Base-by-base conservation (phyloP, 2,797 vertebrate genomes). In the Furcifer pardalis region DNA sequence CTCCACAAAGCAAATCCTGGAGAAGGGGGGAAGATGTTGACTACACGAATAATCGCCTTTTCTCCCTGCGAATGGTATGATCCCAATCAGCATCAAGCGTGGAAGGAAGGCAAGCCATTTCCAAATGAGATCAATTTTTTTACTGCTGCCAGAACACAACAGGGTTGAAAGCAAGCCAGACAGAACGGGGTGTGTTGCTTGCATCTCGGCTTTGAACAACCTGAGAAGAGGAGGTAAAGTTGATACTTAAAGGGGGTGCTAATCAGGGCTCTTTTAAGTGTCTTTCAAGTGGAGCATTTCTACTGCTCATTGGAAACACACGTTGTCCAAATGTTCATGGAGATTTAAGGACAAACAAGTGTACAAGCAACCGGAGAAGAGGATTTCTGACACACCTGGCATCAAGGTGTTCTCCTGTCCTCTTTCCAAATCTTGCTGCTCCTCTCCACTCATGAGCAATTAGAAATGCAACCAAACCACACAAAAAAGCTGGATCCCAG, bases 151-250 rank as follows among this genome's bases (percentile, higher is more conserved):
- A 87, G 93, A 76, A 89, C 59, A 27, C 92, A 93, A 90, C 84
- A n/a, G 91, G 73, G 77, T 76, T 95, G 95, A 95, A 93, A 78
- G 5, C 0, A 0, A 81, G 94, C 95, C 95, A 96, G 93, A 91
- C 85, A 72, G 76, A 94, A 94, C 94, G 94, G 95, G 92, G 90
- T 85, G 92, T 94, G 94, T 93, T 91, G 87, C 91, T 35, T 74
- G 90, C 90, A 91, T 90, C 93, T 88, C 90, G 63, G 62, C 89
- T 92, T 79, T 89, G 84, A 94, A 89, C 87, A 89, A 85, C 69
- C 81, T 86, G 91, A 93, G 92, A 94, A 93, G 90, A 90, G 44
- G 91, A 95, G 95, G 93, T 94, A 56, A 90, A 93, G 91, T 91
- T 96, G 95, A 95, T 93, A 32, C 27, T 10, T 91, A 91, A 75